phyloP scores from a whole-genome alignment of 2,888 invertebrate genomes.

The Sarcophaga variegata region DNA sequence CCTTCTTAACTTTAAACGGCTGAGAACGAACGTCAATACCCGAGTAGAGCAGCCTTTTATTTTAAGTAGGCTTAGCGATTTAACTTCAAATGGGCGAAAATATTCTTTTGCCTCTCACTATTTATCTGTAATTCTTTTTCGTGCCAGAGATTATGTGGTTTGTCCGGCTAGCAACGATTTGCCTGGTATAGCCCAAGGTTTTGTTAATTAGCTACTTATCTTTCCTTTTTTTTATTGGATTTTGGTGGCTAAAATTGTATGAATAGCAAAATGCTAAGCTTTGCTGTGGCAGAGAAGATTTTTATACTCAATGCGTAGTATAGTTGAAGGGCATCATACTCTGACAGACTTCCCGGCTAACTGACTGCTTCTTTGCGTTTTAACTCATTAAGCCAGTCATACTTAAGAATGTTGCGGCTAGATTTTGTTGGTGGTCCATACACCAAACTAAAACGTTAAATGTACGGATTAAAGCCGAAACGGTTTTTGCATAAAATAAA shows the following conservation, averaged over 20 bases:
- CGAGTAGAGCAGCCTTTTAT: conserved; percentile 45
- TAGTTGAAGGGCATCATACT: conserved; percentile 42
- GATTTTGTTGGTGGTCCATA: conserved; percentile 17
- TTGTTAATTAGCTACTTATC: conserved; percentile 65
- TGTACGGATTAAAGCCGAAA: conserved; percentile 21
- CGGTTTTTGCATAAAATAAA: conserved; percentile 31
- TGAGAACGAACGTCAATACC: conserved; percentile 19
- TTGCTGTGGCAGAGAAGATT: conserved; percentile 18
- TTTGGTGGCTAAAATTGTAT: conserved; percentile 57
- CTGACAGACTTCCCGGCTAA: background rate
- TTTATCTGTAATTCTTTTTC: conserved; percentile 13
- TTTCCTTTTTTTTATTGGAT: background rate
- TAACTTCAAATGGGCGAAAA: conserved; percentile 58
- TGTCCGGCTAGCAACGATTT: conserved; percentile 44
- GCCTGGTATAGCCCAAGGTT: conserved; percentile 46
- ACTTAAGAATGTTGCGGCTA: conserved; percentile 20
- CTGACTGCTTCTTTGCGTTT: conserved; percentile 29
- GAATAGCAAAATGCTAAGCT: conserved; percentile 54
- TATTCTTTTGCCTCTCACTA: background rate
- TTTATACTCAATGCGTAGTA: conserved; percentile 15
- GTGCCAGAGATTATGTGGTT: conserved; percentile 56
- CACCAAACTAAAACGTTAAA: conserved; percentile 14
- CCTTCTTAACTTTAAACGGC: conserved; percentile 18
- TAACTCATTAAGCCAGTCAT: conserved; percentile 61
- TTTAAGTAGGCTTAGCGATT: conserved; percentile 71